These are phyloP conservation scores for Hymenochirus boettgeri DNA, from an alignment of 2,113 vertebrate genomes.

Conservation along the genomic window DNA sequence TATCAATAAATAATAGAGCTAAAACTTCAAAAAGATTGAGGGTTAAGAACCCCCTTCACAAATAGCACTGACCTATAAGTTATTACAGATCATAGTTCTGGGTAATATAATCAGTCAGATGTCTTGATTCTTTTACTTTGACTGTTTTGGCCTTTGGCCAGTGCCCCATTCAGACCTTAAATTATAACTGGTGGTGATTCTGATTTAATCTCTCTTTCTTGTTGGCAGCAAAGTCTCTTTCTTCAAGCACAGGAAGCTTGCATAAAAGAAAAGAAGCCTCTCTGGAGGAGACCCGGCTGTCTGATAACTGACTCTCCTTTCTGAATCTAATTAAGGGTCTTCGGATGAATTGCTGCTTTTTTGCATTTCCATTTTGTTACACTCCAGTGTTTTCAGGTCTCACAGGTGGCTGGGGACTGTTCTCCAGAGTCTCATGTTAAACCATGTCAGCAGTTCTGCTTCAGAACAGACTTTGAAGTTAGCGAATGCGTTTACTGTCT, in stretches of 20 bases:
- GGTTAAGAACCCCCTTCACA: background rate
- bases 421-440: background rate
- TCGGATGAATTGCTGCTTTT: background rate
- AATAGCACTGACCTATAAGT: background rate
- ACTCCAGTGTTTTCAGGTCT: conserved; percentile 1
- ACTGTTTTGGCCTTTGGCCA: conserved; percentile 23
- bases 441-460: conserved; percentile 19
- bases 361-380: conserved; percentile 11
- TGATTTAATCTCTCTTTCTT: conserved; percentile 20
- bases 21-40: background rate
- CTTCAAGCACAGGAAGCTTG: background rate
- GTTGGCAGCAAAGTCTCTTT: conserved; percentile 5
- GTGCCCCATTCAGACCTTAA: conserved; percentile 14
- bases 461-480: background rate
- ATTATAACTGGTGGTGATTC: conserved; percentile 14
- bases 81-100: conserved; percentile 2
- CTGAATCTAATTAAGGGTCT: background rate
- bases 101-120: conserved; percentile 22
- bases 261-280: conserved; percentile 28
- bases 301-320: background rate
- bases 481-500: conserved; percentile 6
- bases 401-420: conserved; percentile 13
- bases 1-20: no score
- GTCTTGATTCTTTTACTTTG: conserved; percentile 16
- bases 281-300: conserved; percentile 18